Evolutionary conservation across 2,797 vertebrate genomes (phyloP).

Genomic region (Coracias cyanogaster): DNA sequence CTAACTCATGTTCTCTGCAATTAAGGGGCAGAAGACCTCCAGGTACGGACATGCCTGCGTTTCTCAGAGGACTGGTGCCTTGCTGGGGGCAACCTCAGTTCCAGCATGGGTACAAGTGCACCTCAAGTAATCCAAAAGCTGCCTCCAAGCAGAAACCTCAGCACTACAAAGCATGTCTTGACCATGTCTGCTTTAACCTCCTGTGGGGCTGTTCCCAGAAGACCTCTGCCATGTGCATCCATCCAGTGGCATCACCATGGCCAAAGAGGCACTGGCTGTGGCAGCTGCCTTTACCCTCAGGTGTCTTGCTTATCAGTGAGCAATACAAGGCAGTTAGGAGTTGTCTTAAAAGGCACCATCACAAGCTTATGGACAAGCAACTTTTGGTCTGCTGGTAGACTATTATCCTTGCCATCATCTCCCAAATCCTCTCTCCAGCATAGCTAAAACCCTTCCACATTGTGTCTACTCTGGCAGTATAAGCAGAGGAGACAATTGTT

Average conservation of each 20-base stretch:
- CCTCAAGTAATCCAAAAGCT: not conserved
- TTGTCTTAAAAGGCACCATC: not conserved
- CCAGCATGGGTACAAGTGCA: not conserved
- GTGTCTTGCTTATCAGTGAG: not conserved
- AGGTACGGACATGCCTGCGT: fast-evolving
- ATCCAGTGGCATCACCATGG: not conserved
- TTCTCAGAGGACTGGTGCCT: not conserved
- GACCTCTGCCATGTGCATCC: not conserved
- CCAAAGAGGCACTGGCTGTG: not conserved
- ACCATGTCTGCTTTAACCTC: not conserved
- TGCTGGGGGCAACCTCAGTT: not conserved
- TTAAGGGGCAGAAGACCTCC: not conserved
- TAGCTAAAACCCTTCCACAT: not conserved
- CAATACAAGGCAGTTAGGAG: not conserved
- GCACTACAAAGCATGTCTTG: not conserved
- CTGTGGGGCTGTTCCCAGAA: not conserved
- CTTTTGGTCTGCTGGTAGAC: not conserved
- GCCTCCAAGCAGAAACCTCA: not conserved
- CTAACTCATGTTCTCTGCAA: not conserved
- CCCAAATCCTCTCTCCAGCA: not conserved
- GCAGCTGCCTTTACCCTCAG: not conserved
- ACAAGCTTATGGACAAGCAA: not conserved
- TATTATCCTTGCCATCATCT: not conserved
- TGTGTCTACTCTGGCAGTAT: not conserved
- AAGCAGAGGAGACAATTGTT: not conserved